These are phyloP conservation scores for Rhopilema esculentum DNA, from an alignment of 30 jellyfish, hydroid and myxozoan genomes.

Conservation along the genomic window DNA sequence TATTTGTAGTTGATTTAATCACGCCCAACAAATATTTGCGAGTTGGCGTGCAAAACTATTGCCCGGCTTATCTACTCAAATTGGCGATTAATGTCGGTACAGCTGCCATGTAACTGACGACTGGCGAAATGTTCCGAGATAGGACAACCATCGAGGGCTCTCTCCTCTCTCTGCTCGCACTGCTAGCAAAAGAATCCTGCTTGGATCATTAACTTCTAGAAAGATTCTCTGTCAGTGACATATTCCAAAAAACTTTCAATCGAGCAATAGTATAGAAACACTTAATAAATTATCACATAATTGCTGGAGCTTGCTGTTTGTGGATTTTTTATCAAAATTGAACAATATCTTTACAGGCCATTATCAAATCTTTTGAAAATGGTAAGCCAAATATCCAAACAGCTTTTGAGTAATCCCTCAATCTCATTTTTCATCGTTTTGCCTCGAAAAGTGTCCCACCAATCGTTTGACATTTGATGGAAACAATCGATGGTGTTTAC, in stretches of 20 bases:
- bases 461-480: background rate
- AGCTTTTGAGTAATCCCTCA: background rate
- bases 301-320: too few relatives aligned
- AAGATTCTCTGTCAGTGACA: too few relatives aligned
- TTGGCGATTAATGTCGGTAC: conserved; percentile 28
- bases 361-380: background rate
- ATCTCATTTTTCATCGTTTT: background rate
- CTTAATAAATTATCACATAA: too few relatives aligned
- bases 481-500: background rate
- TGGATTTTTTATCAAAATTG: too few relatives aligned
- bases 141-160: background rate
- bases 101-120: background rate
- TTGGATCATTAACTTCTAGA: background rate
- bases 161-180: background rate
- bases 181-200: background rate
- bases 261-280: too few relatives aligned
- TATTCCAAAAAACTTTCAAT: too few relatives aligned
- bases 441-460: background rate
- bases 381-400: background rate
- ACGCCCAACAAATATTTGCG: conserved; percentile 62
- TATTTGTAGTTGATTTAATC: conserved; percentile 49
- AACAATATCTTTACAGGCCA: too few relatives aligned
- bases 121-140: background rate
- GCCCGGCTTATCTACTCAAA: conserved; percentile 58
- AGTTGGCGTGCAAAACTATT: conserved; percentile 56